These are phyloP conservation scores for Palythoa grandiflora DNA, from an alignment of 92 coral and sea anemone genomes.

Conservation along the genomic window DNA sequence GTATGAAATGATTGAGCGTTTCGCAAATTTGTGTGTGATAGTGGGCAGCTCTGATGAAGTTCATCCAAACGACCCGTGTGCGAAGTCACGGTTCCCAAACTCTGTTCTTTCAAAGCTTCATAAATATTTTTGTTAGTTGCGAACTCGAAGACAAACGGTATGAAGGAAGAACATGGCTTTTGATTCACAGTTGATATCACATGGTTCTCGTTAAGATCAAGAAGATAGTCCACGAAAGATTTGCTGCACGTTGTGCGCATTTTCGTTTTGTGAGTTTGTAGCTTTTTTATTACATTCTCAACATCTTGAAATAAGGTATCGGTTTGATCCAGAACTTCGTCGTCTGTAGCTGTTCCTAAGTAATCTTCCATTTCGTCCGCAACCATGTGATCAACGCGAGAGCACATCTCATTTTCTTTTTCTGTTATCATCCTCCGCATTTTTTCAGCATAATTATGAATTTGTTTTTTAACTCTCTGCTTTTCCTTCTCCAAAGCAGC, in stretches of 20 bases:
- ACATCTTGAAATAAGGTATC: slow-evolving; percentile 23
- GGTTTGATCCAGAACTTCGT: slow-evolving; percentile 28
- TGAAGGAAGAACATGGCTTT: slow-evolving; percentile 29
- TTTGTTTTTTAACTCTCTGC: slow-evolving; percentile 13
- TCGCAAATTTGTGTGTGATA: neutral
- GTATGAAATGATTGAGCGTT: neutral
- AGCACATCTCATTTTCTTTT: slow-evolving; percentile 7
- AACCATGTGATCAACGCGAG: neutral
- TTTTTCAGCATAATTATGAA: slow-evolving; percentile 28
- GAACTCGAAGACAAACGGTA: slow-evolving; percentile 33
- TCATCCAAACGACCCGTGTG: slow-evolving; percentile 4
- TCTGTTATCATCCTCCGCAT: neutral
- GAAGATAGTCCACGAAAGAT: slow-evolving; percentile 19
- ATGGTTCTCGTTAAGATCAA: slow-evolving; percentile 7
- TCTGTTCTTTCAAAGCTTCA: slow-evolving; percentile 5
- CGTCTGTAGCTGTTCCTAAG: slow-evolving; percentile 2
- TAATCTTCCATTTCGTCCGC: slow-evolving; percentile 29
- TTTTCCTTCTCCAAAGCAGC: slow-evolving; percentile 28
- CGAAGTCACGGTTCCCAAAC: neutral
- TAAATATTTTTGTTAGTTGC: neutral
- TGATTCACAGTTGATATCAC: slow-evolving; percentile 13
- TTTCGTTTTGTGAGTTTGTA: slow-evolving; percentile 5
- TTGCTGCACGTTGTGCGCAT: neutral
- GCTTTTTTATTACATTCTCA: slow-evolving; percentile 15
- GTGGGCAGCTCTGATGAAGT: neutral